Percentiles rank a stretch among this genome's conserved stretches.
Evolutionary conservation across 2,113 vertebrate species (phyloP).

Genomic region (Cephalopholis sonnerati): DNA sequence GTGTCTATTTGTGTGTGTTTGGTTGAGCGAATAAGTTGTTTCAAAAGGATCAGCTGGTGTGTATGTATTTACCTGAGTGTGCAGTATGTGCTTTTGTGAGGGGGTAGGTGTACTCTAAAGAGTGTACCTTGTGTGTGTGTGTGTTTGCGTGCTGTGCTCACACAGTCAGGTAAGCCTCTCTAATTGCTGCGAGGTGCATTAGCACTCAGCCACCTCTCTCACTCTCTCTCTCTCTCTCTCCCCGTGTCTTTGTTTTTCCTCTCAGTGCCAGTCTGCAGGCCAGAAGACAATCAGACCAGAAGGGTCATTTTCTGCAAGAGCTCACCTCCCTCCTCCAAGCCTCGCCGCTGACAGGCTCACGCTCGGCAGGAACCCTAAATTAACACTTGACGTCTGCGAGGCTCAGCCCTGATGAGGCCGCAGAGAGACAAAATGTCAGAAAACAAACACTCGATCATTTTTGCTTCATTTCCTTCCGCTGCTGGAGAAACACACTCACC

Average conservation of each 20-base stretch:
- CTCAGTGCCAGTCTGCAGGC: constrained; percentile 84
- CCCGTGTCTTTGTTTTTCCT: constrained; percentile 82
- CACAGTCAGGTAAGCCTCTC: constrained; percentile 81
- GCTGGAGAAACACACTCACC: constrained; percentile 88
- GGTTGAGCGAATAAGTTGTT: constrained; percentile 47
- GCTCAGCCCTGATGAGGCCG: constrained; percentile 88
- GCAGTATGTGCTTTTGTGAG: constrained; percentile 30
- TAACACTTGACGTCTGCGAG: constrained; percentile 89
- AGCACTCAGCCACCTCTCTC: constrained; percentile 80
- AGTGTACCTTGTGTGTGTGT: constrained; percentile 50
- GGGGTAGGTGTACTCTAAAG: constrained; percentile 39
- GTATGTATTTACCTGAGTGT: constrained; percentile 45
- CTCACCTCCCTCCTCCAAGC: constrained; percentile 89
- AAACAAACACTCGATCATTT: constrained; percentile 93
- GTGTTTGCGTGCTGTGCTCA: constrained; percentile 75
- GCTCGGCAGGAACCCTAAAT: constrained; percentile 91
- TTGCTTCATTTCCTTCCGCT: constrained; percentile 89
- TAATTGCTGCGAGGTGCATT: constrained; percentile 85
- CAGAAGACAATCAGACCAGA: constrained; percentile 90
- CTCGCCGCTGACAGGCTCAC: constrained; percentile 86
- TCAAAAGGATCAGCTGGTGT: constrained; percentile 60
- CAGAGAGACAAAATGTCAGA: constrained; percentile 86
- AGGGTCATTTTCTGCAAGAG: constrained; percentile 94
- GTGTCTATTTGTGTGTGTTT: constrained; percentile 28
- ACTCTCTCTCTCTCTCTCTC: constrained; percentile 41